Evolutionary conservation across 2,888 invertebrate species (phyloP).

Genomic region (Tolmerus cingulatus): DNA sequence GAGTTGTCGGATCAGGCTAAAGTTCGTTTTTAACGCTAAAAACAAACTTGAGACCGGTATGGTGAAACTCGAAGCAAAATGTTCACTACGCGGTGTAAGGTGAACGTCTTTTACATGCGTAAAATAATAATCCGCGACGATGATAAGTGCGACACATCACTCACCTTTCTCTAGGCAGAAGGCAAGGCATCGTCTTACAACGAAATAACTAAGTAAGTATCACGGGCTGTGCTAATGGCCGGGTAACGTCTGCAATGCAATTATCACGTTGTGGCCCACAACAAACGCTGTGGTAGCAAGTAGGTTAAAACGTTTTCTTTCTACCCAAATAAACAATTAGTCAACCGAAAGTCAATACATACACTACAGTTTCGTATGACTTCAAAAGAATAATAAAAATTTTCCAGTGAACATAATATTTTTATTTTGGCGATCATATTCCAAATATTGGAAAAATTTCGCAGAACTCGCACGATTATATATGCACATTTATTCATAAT

Average conservation of each 20-base stretch:
- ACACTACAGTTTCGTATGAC: not conserved
- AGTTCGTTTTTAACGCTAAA: not conserved
- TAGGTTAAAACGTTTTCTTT: slow-evolving; percentile 10
- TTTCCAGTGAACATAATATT: not conserved
- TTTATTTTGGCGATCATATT: not conserved
- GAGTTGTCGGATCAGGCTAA: not conserved
- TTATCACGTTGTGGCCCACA: slow-evolving; percentile 8
- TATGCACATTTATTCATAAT: not conserved
- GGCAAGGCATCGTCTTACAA: not conserved
- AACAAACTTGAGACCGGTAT: not conserved
- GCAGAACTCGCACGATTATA: not conserved
- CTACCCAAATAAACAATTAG: not conserved
- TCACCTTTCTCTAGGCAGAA: not conserved
- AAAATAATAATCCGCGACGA: not conserved
- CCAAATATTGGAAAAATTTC: not conserved
- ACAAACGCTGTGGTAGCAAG: not conserved
- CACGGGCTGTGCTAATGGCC: slow-evolving; percentile 14
- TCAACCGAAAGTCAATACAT: not conserved
- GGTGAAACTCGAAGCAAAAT: not conserved
- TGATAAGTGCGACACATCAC: not conserved
- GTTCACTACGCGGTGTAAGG: not conserved
- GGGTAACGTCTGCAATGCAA: not conserved
- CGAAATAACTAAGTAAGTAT: not conserved
- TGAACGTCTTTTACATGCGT: not conserved
- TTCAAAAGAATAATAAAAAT: not conserved